Base-by-base conservation (phyloP, 2,113 vertebrate genomes). In the Rhagologus leucostigma region DNA sequence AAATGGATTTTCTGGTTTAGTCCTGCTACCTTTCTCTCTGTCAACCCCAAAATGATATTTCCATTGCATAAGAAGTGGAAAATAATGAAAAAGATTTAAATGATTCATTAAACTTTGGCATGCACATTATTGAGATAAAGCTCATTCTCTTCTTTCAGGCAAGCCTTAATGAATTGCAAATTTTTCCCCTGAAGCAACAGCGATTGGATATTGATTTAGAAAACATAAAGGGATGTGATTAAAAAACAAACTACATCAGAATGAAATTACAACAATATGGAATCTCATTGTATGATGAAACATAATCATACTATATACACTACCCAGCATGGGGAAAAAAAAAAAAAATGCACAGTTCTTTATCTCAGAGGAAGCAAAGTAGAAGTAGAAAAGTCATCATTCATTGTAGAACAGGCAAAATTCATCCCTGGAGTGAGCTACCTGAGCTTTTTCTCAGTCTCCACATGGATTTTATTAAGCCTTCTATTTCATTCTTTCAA, bases 181-280 rank as follows among this genome's bases (percentile, higher is more conserved):
- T 83, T 88, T 89, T 90, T 69, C n/a, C 52, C 47, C 50, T 65
- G 50, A 93, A 92, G 89, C 71, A 90, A 76, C 53, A 83, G 68
- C 42, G 79, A 93, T 93, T 83, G 55, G 83, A 74, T 95, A 97
- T 96, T 84, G 90, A 96, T 95, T 88, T 70, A 86, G 67, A 90
- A 88, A 90, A 88, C 4, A 33, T 59, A 88, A 90, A 88, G 30
- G 20, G 23, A 77, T 69, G 39, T 62, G 63, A 88, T 84, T 84
- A 76, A 86, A 73, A 95, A 89, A 5, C 11, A 87, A 83, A 33
- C 37, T 69, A 80, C 19, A 65, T 80, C 16, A 76, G 49, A 88
- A 83, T 90, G 26, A 62, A 85, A 90, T 90, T 46, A 83, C 39
- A 85, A 60, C 44, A n/a, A 49, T 20, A 46, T 57, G 30, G 30